Conservation (phyloP, 1,140 invertebrate genomes). For the Ceratosolen fusciceps region DNA sequence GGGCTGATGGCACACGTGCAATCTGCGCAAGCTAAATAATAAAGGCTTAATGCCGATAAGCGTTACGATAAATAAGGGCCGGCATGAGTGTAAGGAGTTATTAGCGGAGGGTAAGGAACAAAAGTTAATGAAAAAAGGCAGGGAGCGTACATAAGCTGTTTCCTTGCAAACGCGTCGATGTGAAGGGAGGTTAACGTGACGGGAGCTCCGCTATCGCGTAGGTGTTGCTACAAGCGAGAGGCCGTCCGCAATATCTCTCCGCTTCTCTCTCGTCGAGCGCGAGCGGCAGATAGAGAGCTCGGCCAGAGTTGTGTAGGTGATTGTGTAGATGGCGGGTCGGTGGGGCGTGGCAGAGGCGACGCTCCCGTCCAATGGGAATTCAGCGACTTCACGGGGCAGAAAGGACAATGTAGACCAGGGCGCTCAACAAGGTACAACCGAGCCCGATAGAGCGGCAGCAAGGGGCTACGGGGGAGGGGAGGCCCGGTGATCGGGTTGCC, state of each 20-base stretch:
- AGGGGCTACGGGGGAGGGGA: too few relatives aligned
- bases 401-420: constrained; percentile 67
- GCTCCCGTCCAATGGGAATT: constrained; percentile 67
- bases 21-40: too few relatives aligned
- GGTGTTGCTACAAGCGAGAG: constrained; percentile 41
- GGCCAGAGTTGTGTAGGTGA: constrained; percentile 57
- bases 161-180: not conserved
- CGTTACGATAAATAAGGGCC: too few relatives aligned
- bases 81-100: not conserved
- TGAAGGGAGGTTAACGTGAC: constrained; percentile 27
- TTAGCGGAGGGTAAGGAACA: not conserved
- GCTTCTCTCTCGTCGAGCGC: constrained; percentile 22
- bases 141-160: not conserved
- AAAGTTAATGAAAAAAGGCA: not conserved
- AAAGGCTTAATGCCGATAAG: too few relatives aligned
- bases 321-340: constrained; percentile 61
- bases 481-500: too few relatives aligned
- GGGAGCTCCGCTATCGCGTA: constrained; percentile 15
- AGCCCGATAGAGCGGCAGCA: too few relatives aligned
- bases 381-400: constrained; percentile 62
- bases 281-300: not conserved
- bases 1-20: too few relatives aligned
- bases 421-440: too few relatives aligned
- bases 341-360: constrained; percentile 68
- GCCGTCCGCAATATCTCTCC: not conserved